These are phyloP conservation scores for Allophyes oxyacanthae DNA, from an alignment of 2,888 invertebrate species.

Conservation along the genomic window DNA sequence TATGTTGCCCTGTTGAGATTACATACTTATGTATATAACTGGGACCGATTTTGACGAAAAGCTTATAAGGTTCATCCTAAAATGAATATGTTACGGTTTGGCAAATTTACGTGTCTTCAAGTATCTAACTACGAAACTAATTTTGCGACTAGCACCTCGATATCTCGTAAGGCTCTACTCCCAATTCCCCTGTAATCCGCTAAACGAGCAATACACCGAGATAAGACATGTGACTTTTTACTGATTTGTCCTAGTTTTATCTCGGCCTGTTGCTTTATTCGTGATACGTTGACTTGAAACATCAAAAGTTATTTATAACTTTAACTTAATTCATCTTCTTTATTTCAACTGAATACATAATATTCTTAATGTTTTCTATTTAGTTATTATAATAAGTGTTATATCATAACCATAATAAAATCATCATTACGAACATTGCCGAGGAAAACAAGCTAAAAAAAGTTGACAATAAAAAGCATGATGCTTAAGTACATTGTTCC, in stretches of 20 bases:
- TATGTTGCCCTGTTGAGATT: background rate
- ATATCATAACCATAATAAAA: background rate
- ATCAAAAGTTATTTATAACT: too few species aligned
- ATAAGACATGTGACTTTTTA: constrained; percentile 29
- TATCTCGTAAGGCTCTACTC: constrained; percentile 22
- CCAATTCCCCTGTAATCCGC: constrained; percentile 33
- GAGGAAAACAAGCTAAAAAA: constrained; percentile 12
- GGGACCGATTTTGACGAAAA: too few species aligned
- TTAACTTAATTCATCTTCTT: too few species aligned
- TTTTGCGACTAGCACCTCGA: constrained; percentile 33
- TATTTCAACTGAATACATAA: too few species aligned
- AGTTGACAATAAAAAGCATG: constrained; percentile 33
- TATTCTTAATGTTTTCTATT: too few species aligned
- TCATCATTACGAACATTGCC: constrained; percentile 5
- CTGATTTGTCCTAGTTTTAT: constrained; percentile 22
- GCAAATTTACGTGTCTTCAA: constrained; percentile 4
- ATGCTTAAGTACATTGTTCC: constrained; percentile 38
- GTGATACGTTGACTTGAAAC: too few species aligned
- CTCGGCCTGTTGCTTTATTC: background rate
- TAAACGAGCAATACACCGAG: constrained; percentile 42
- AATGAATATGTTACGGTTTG: constrained; percentile 25
- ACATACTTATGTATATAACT: too few species aligned
- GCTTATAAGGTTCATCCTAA: constrained; percentile 12
- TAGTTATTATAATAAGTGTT: too few species aligned
- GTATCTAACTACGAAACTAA: constrained; percentile 31